A percentile compares a stretch with the other conserved stretches of the same genome.
phyloP scores from a whole-genome alignment of 1,140 invertebrate species.

The Bicyclus anynana region DNA sequence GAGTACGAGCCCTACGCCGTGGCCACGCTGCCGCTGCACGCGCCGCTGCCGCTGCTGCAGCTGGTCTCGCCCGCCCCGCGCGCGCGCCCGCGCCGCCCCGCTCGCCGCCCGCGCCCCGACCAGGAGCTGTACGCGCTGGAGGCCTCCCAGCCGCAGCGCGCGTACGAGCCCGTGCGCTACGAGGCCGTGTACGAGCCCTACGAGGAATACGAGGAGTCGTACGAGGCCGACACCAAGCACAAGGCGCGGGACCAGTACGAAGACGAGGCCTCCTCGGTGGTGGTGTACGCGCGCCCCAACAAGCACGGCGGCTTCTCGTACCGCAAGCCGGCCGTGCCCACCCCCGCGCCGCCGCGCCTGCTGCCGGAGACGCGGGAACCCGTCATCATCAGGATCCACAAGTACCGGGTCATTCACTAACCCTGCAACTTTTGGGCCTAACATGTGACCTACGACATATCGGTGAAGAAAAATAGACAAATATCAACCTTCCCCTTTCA shows the following conservation, averaged over 20 bases:
- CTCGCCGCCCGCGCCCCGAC: neutral
- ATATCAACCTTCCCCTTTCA: no score
- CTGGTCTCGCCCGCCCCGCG: constrained; percentile 29
- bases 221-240: constrained; percentile 5
- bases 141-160: constrained; percentile 14
- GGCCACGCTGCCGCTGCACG: constrained; percentile 49
- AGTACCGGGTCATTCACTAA: constrained; percentile 41
- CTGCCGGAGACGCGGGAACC: constrained; percentile 24
- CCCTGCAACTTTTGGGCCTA: no score
- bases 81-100: neutral
- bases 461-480: no score
- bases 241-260: constrained; percentile 17
- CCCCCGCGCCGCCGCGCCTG: constrained; percentile 4
- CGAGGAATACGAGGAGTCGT: constrained; percentile 17
- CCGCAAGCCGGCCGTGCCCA: constrained; percentile 25
- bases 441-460: no score
- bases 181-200: constrained; percentile 23
- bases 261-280: constrained; percentile 26
- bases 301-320: constrained; percentile 49
- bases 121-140: constrained; percentile 14
- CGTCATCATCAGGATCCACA: constrained; percentile 53
- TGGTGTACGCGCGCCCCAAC: constrained; percentile 51
- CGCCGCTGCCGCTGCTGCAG: constrained; percentile 44
- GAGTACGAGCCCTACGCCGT: constrained; percentile 47
- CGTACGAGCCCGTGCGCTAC: constrained; percentile 21